Conservation (phyloP, 2,888 invertebrate genomes). For the Nebria salina region DNA sequence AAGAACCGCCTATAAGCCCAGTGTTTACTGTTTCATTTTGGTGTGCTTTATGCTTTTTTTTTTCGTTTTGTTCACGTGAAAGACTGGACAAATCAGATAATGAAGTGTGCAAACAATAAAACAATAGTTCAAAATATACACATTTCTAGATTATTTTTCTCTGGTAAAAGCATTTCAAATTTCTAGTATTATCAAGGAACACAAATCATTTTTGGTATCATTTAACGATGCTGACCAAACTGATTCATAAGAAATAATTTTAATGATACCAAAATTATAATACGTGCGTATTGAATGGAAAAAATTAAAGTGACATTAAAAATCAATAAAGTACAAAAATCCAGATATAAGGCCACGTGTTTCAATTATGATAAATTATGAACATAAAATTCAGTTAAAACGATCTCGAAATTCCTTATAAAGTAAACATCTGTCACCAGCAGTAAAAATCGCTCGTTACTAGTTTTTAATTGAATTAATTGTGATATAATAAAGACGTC, state of each 20-base stretch:
- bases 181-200: no score
- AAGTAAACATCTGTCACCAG: constrained; percentile 25
- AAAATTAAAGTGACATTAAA: not conserved
- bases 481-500: constrained; percentile 28
- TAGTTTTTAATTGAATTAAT: constrained; percentile 31
- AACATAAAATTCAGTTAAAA: constrained; percentile 15
- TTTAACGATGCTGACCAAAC: no score
- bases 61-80: not conserved
- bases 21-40: constrained; percentile 38
- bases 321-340: not conserved
- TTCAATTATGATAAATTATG: constrained; percentile 28
- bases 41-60: not conserved
- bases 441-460: constrained; percentile 28
- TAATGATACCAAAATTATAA: no score
- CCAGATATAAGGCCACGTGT: not conserved
- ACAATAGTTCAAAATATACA: not conserved
- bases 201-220: no score
- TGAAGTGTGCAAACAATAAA: not conserved
- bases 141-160: not conserved
- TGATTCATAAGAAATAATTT: no score
- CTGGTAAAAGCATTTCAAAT: no score
- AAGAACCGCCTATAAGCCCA: not conserved
- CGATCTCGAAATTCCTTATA: constrained; percentile 20
- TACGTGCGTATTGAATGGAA: not conserved
- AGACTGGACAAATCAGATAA: not conserved